phyloP scores from a whole-genome alignment of 2,797 vertebrate genomes.

The Knipowitschia caucasica region DNA sequence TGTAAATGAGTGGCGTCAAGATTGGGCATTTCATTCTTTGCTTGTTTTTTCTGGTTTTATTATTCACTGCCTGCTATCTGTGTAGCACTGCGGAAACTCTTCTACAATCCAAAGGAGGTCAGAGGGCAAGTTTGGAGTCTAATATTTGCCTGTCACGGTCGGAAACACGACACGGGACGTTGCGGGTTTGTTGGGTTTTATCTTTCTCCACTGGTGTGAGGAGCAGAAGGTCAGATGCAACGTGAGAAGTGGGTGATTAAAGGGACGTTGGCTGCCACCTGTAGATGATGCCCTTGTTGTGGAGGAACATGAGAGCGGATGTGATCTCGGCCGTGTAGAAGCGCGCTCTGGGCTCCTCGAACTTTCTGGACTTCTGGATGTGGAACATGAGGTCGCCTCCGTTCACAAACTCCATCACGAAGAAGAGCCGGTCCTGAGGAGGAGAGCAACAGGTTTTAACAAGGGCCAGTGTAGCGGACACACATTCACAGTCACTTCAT shows the following conservation, averaged over 20 bases:
- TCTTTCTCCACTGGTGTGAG: not conserved
- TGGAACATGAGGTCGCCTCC: constrained; percentile 98
- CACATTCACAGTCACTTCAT: no score
- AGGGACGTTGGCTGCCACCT: constrained; percentile 78
- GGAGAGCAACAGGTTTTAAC: constrained; percentile 25
- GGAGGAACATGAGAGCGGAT: constrained; percentile 95
- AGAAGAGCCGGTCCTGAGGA: constrained; percentile 87
- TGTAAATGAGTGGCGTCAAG: no score
- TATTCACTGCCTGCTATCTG: no score
- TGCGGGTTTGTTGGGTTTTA: no score
- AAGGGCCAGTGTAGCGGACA: not conserved
- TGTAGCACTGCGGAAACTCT: no score
- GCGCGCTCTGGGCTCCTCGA: constrained; percentile 88
- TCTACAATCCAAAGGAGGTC: no score
- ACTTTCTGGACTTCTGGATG: constrained; percentile 97
- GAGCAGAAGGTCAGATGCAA: not conserved
- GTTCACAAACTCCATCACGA: constrained; percentile 99
- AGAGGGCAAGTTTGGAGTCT: no score
- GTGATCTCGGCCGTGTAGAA: constrained; percentile 97
- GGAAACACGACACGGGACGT: no score
- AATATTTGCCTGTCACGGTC: no score
- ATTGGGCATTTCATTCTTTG: no score
- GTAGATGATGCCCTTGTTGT: constrained; percentile 93
- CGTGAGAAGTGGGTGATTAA: not conserved
- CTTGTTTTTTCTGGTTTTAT: no score